Base-by-base conservation (phyloP, 2,113 vertebrate species). In the Pica pica region DNA sequence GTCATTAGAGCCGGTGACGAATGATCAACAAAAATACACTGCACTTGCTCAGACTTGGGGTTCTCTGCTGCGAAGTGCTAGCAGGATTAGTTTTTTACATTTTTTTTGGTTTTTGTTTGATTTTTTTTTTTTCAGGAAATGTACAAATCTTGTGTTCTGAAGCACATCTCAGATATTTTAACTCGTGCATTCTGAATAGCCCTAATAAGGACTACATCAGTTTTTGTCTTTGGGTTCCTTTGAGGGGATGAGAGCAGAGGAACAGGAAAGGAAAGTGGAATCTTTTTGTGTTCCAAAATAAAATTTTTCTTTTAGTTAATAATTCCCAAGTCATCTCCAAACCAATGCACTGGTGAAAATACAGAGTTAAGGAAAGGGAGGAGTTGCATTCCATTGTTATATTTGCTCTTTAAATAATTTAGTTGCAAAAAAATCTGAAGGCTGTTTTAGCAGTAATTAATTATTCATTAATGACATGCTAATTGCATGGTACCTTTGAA, bases 401-500 rank as follows among this genome's bases (percentile, higher is more conserved):
- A 98, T 98, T 98, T 99, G 98, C 97, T 97, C 98, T 99, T 99
- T 99, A 99, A 99, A 99, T 99, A 99, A 99, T 99, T 99, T 98
- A 99, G 98, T 98, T 98, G 98, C 98, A 98, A 98, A 99, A 99
- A 98, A 97, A 98, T 98, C 98, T 99, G 98, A 98, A 98, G 98
- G 98, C 98, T 98, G 98, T 98, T 99, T 99, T 99, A 99, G 98
- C 98, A 98, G 97, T 98, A 98, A 99, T 99, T 99, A 99, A 99
- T 99, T 99, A 99, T 99, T 99, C 98, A 99, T 99, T 99, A 99
- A 99, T 99, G 98, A 99, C 99, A 99, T 99, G 98, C 99, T 99
- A 99, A 99, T 99, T 99, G 99, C 98, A 98, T 94, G 83, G 90
- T 98, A 98, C 97, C 98, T 98, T 98, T 99, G 99, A 99, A 99